Evolutionary conservation across 2,113 vertebrate genomes (phyloP).

Genomic region (Aleadryas rufinucha): DNA sequence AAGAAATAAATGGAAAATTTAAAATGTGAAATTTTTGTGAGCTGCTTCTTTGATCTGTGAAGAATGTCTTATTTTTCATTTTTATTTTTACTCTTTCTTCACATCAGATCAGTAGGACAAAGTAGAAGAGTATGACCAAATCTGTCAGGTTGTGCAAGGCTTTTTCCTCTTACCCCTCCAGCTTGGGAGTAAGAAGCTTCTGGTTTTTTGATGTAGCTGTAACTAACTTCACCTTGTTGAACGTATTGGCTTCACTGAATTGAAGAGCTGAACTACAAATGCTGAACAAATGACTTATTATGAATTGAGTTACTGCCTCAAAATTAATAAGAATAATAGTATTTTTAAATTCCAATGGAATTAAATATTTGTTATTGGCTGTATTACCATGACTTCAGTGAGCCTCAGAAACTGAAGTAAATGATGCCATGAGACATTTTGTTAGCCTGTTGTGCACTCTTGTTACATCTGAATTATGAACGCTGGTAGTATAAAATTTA

Average conservation of each 20-base stretch:
- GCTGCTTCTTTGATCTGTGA: background rate
- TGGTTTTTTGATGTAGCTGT: background rate
- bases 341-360: background rate
- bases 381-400: rapidly evolving
- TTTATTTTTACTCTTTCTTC: background rate
- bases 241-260: background rate
- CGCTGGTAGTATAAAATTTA: background rate
- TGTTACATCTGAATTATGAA: background rate
- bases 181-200: background rate
- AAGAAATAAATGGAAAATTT: background rate
- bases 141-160: background rate
- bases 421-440: background rate
- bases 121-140: background rate
- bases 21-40: background rate
- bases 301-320: background rate
- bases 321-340: background rate
- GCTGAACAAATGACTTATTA: background rate
- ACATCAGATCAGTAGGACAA: background rate
- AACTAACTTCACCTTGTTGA: background rate
- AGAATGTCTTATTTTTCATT: background rate
- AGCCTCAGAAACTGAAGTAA: background rate
- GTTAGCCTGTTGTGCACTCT: background rate
- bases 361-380: background rate
- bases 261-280: background rate
- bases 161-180: background rate